Conservation (phyloP, 2,797 vertebrate species). For the Myripristis murdjan region DNA sequence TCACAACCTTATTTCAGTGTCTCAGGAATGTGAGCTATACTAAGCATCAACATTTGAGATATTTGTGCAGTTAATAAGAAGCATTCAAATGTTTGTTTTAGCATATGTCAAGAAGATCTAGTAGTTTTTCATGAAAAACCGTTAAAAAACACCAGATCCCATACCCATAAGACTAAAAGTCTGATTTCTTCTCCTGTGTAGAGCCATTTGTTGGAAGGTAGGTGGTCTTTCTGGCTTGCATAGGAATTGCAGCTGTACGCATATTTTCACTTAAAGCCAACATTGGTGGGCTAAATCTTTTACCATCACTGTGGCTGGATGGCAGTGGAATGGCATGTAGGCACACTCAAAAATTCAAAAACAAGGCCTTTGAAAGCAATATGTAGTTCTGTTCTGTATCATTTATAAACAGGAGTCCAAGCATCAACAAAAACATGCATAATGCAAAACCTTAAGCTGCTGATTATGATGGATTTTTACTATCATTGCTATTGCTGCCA, state of each 20-base stretch:
- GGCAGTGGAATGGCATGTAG: conserved; percentile 28
- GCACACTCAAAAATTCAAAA: conserved; percentile 36
- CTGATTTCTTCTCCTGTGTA: not conserved
- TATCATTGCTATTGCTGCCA: not conserved
- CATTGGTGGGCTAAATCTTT: conserved; percentile 22
- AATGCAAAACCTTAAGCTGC: conserved; percentile 17
- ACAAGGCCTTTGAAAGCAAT: conserved; percentile 63
- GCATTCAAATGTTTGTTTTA: conserved; percentile 6
- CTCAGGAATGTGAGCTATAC: not conserved
- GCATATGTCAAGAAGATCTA: not conserved
- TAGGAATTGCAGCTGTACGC: not conserved
- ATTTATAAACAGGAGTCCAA: conserved; percentile 43
- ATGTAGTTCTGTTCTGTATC: conserved; percentile 46
- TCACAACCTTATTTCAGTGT: not conserved
- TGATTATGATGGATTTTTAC: not conserved
- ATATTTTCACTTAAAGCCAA: conserved; percentile 8
- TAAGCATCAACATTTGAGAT: not conserved
- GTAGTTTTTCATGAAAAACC: not conserved
- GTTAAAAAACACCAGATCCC: not conserved
- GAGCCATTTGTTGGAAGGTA: not conserved
- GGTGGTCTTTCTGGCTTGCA: not conserved
- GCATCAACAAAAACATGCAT: conserved; percentile 1
- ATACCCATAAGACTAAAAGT: not conserved
- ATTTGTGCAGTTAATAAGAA: not conserved
- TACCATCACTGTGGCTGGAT: conserved; percentile 20